phyloP scores from a whole-genome alignment of 2,113 vertebrate genomes.

The Mola mola region DNA sequence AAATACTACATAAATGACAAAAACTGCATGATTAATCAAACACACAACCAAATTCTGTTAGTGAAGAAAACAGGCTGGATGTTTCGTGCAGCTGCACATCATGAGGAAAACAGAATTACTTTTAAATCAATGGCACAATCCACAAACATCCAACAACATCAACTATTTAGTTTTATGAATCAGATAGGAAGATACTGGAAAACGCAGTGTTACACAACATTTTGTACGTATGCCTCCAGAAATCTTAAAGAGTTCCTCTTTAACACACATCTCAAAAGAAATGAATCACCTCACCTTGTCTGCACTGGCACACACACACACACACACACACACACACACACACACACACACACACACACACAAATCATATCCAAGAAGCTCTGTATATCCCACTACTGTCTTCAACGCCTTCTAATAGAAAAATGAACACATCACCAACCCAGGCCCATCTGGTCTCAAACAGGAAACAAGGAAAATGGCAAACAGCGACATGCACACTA shows the following conservation, averaged over 20 bases:
- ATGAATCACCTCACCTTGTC: too few relatives aligned
- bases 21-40: background rate
- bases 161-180: slow-evolving; percentile 28
- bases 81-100: slow-evolving; percentile 59
- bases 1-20: too few relatives aligned
- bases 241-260: too few relatives aligned
- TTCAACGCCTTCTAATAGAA: background rate
- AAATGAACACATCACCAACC: slow-evolving; percentile 17
- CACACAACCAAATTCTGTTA: slow-evolving; percentile 40
- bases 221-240: too few relatives aligned
- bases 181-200: background rate
- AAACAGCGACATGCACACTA: slow-evolving; percentile 66
- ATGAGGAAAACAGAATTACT: background rate
- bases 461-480: slow-evolving; percentile 14
- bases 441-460: slow-evolving; percentile 17
- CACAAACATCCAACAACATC: background rate
- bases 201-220: too few relatives aligned
- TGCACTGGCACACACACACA: slow-evolving; percentile 7
- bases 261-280: background rate
- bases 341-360: background rate
- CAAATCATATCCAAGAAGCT: too few relatives aligned
- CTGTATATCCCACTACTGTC: too few relatives aligned
- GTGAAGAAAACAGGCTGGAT: slow-evolving; percentile 39
- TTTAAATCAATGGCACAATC: background rate
- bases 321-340: slow-evolving; percentile 1